Evolutionary conservation across 2,888 invertebrate species (phyloP), one percentile per base, ranked within the genome.

Genomic region (Poecilobothrus nobilitatus): DNA sequence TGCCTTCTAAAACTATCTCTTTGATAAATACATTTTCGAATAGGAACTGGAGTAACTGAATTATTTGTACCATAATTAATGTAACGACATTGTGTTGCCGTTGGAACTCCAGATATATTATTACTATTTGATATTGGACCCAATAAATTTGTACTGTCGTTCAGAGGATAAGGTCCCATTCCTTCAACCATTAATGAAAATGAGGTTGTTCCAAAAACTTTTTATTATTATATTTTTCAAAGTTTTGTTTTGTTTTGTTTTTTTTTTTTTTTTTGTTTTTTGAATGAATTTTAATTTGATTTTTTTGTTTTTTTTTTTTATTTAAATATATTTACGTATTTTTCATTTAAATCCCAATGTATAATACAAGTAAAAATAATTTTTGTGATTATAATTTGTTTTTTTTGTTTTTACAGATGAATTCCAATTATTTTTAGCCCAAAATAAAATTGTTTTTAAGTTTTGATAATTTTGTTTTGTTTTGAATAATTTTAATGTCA

Each of bases 121-220:
- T 9, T 21, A 22, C 18, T 21, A 75, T 76, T 78, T 73, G 76
- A 76, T 71, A 75, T 78, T 75, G 81, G 80, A 74, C 81, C 80
- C 80, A 82, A 77, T 67, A 82, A 80, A 75, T 82, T 82, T 73
- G 81, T 80, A 79, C 81, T 81, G 68, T 71, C 81, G 76, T 79
- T 80, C 75, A 82, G 78, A 72, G 82, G 82, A 78, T 82, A 82
- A 74, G 82, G 81, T 76, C 82, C 82, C 81, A 82, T 82, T 78
- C 82, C 81, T 81, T 82, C 82, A 81, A 81, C 80, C 79, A 80
- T 79, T 76, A 82, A 80, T 76, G 81, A 81, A 75, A 81, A 81
- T 79, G 81, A 81, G 76, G 81, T 81, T 76, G 80, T 81, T 77
- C 81, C 81, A 80, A 81, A 81, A 74, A 81, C 81, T 81, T 81